phyloP scores from a whole-genome alignment of 2,113 vertebrate genomes.

The Dendropsophus ebraccatus region DNA sequence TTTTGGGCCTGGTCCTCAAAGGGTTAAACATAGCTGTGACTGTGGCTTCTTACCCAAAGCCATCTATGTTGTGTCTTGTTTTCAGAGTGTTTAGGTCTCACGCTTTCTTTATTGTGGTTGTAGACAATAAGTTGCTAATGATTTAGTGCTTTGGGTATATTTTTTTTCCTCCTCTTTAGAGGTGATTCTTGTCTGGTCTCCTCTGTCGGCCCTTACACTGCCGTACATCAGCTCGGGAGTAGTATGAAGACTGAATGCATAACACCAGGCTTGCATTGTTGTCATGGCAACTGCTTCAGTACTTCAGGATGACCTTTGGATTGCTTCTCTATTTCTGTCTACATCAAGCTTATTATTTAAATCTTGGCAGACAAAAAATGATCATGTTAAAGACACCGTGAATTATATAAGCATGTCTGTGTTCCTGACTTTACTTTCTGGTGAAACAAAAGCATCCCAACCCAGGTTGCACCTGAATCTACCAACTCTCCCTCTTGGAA shows the following conservation, averaged over 20 bases:
- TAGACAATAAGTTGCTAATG: too few relatives aligned
- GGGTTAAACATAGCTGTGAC: too few relatives aligned
- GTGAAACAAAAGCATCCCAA: too few relatives aligned
- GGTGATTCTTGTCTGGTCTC: neutral
- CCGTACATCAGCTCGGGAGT: neutral
- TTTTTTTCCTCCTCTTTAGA: neutral
- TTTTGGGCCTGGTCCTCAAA: too few relatives aligned
- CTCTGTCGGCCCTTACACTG: conserved; percentile 7
- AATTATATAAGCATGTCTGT: too few relatives aligned
- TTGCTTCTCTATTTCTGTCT: neutral
- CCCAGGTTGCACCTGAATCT: too few relatives aligned
- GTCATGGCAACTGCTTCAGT: neutral
- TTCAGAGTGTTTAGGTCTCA: neutral
- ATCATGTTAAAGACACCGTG: neutral
- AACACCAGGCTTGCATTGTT: conserved; percentile 19
- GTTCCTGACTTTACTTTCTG: too few relatives aligned
- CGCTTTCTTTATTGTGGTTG: too few relatives aligned
- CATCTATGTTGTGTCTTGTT: too few relatives aligned
- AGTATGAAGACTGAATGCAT: accelerated
- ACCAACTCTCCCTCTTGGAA: too few relatives aligned
- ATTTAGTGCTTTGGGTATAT: neutral
- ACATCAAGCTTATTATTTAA: conserved; percentile 42
- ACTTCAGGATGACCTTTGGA: conserved; percentile 8
- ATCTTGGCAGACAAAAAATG: neutral
- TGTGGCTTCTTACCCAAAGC: too few relatives aligned